Conservation (phyloP, 2,888 invertebrate species). For the Ormyrus thymus region DNA sequence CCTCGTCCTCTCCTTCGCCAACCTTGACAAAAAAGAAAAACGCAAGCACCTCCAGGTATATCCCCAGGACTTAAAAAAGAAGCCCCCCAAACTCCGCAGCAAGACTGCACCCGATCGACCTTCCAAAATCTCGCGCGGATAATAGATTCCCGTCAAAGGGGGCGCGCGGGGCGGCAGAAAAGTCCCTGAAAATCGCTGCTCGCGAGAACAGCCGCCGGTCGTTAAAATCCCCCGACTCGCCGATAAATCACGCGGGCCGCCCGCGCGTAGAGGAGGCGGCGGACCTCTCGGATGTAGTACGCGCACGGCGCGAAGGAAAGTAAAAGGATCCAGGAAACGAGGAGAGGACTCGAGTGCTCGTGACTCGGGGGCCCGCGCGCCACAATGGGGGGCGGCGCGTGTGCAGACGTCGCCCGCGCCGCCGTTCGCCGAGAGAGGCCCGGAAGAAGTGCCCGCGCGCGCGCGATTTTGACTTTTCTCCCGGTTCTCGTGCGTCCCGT, state of each 20-base stretch:
- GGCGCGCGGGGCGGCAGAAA: background rate
- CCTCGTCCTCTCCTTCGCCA: too few relatives aligned
- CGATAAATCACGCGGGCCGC: conserved; percentile 43
- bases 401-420: background rate
- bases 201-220: conserved; percentile 20
- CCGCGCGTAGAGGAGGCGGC: too few relatives aligned
- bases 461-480: conserved; percentile 1
- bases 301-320: conserved; percentile 7
- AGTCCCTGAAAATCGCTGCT: too few relatives aligned
- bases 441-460: background rate
- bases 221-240: conserved; percentile 35
- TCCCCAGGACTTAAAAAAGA: too few relatives aligned
- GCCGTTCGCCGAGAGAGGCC: background rate
- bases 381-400: conserved; percentile 31
- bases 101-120: background rate
- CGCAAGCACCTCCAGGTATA: too few relatives aligned
- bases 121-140: conserved; percentile 3
- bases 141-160: conserved; percentile 16
- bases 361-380: conserved; percentile 31
- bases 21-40: too few relatives aligned
- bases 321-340: conserved; percentile 40
- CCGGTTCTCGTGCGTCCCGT: background rate
- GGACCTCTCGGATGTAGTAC: background rate
- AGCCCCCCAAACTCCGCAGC: too few relatives aligned
- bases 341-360: conserved; percentile 33